These are phyloP conservation scores for Fukomys damarensis DNA, from an alignment of 2,113 vertebrate species.

Conservation along the genomic window DNA sequence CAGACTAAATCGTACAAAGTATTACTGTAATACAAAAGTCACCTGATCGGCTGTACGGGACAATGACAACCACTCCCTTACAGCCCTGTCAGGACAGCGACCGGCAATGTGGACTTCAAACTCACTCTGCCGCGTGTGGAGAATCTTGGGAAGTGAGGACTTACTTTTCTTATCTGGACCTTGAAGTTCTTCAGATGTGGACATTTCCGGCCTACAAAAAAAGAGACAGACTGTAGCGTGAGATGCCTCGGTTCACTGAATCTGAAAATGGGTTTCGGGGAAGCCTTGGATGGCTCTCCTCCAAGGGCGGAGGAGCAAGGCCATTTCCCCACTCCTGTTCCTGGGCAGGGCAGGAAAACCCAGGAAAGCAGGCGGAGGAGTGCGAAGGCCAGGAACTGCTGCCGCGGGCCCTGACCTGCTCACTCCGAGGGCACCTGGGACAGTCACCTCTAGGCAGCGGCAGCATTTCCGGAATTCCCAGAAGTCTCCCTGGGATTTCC, in stretches of 20 bases:
- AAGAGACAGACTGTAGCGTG: neutral
- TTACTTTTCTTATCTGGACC: slow-evolving; percentile 59
- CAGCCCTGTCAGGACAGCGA: neutral
- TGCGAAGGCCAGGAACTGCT: neutral
- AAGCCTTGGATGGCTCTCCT: neutral
- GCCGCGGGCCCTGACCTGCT: too few relatives aligned
- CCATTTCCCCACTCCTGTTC: too few relatives aligned
- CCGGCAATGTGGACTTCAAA: neutral
- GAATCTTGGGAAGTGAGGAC: neutral
- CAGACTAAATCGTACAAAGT: neutral
- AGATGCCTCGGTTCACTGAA: neutral
- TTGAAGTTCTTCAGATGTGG: slow-evolving; percentile 34
- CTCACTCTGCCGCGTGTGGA: neutral
- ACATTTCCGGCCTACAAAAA: slow-evolving; percentile 58
- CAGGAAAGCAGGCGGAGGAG: neutral
- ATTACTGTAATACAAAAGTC: neutral
- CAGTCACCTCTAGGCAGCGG: neutral
- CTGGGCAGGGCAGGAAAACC: too few relatives aligned
- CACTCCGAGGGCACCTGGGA: too few relatives aligned
- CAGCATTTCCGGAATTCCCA: too few relatives aligned
- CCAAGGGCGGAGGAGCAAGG: neutral
- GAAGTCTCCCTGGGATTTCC: too few relatives aligned
- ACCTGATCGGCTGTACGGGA: neutral
- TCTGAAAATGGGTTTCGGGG: neutral
- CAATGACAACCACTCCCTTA: neutral